Evolutionary conservation across 1,140 invertebrate genomes (phyloP).

Genomic region (Drosophila santomea): DNA sequence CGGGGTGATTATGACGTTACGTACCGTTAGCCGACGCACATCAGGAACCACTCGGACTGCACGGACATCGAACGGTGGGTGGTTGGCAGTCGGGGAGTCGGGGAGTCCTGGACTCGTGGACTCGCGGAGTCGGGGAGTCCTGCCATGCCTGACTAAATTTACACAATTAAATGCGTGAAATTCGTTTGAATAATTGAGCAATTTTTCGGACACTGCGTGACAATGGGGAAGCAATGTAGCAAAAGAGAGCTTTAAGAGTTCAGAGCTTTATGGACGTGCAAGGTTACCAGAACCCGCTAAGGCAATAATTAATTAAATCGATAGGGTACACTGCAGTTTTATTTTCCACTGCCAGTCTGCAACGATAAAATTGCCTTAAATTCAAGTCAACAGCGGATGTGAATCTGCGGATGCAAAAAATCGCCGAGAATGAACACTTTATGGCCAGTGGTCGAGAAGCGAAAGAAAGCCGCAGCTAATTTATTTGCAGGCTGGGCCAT

Average conservation of each 20-base stretch:
- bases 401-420: conserved; percentile 9
- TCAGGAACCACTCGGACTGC: conserved; percentile 13
- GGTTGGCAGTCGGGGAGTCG: not conserved
- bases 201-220: conserved; percentile 58
- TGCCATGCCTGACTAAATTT: conserved; percentile 80
- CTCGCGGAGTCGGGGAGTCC: not conserved
- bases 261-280: conserved; percentile 17
- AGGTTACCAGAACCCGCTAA: not conserved
- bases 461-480: conserved; percentile 74
- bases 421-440: conserved; percentile 47
- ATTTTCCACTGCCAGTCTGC: not conserved
- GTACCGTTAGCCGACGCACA: conserved; percentile 68
- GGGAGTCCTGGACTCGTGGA: not conserved
- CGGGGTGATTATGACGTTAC: conserved; percentile 83
- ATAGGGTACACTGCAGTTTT: not conserved
- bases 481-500: conserved; percentile 73
- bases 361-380: conserved; percentile 61
- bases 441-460: conserved; percentile 61
- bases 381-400: conserved; percentile 22
- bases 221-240: conserved; percentile 7
- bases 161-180: conserved; percentile 83
- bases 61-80: not conserved
- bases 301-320: not conserved
- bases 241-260: conserved; percentile 2
- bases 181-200: conserved; percentile 82